Conservation (phyloP, 2,888 invertebrate species). For the Watsonalla binaria region DNA sequence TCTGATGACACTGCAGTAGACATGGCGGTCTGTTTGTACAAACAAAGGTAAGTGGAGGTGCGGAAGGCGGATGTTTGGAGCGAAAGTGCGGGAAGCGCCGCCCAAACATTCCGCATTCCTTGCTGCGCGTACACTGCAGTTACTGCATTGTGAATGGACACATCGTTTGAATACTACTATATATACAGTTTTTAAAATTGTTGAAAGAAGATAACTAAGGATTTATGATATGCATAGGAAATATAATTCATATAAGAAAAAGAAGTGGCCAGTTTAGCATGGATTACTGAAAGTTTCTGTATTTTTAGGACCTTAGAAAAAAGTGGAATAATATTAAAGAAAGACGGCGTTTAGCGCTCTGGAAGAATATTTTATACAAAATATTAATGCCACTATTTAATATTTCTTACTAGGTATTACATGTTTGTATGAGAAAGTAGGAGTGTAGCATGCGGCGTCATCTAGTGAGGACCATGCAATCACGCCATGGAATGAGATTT, state of each 20-base stretch:
- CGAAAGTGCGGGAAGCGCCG: constrained; percentile 70
- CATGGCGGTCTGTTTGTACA: constrained; percentile 48
- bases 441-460: constrained; percentile 5
- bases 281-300: too few species aligned
- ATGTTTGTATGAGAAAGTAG: neutral
- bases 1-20: constrained; percentile 24
- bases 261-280: too few species aligned
- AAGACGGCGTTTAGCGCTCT: too few species aligned
- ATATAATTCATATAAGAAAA: too few species aligned
- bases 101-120: constrained; percentile 69
- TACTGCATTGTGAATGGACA: neutral
- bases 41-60: constrained; percentile 26
- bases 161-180: neutral
- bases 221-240: too few species aligned
- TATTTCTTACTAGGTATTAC: too few species aligned
- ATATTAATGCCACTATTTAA: too few species aligned
- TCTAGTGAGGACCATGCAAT: neutral
- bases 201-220: too few species aligned
- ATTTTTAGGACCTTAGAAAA: too few species aligned
- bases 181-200: too few species aligned
- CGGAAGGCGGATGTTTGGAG: constrained; percentile 67
- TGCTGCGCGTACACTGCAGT: constrained; percentile 5
- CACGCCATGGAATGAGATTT: neutral
- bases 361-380: too few species aligned
- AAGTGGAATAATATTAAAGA: too few species aligned